Percentiles rank a stretch among this genome's conserved stretches.
Conservation (phyloP, 2,113 vertebrate genomes). For the Zosterops japonicus region DNA sequence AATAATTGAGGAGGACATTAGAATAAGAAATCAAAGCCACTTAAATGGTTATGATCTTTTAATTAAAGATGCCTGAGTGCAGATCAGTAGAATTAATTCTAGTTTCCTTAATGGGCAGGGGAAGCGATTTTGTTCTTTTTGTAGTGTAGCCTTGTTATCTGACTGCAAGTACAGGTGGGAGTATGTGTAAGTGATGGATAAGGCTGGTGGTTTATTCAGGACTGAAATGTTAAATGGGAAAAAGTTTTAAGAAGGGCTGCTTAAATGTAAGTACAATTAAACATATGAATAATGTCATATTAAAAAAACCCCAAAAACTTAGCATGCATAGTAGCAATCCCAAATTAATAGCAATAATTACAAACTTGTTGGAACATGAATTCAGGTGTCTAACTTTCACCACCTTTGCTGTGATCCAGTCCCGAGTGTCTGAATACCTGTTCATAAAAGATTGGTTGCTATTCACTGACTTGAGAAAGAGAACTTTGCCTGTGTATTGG, state of each 20-base stretch:
- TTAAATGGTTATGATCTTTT: constrained; percentile 47
- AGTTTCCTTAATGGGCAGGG: constrained; percentile 11
- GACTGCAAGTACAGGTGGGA: neutral
- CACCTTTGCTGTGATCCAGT: neutral
- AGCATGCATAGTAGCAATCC: neutral
- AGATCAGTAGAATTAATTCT: constrained; percentile 44
- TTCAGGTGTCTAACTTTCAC: neutral
- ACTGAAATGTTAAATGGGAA: neutral
- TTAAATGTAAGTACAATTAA: neutral
- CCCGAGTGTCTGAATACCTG: neutral
- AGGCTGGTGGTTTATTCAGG: neutral
- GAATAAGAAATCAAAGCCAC: constrained; percentile 42
- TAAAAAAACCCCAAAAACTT: neutral
- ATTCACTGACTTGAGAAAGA: neutral
- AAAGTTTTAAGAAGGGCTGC: neutral
- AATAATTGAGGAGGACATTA: constrained; percentile 35
- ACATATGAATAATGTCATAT: neutral
- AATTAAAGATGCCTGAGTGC: constrained; percentile 24
- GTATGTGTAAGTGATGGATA: neutral
- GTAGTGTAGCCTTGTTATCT: neutral
- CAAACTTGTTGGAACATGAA: neutral
- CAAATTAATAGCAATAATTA: neutral
- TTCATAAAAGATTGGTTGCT: neutral
- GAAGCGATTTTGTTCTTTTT: constrained; percentile 39
- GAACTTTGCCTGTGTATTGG: neutral